These are phyloP conservation scores for Cinclus mexicanus DNA, from an alignment of 2,113 vertebrate species.

Conservation along the genomic window DNA sequence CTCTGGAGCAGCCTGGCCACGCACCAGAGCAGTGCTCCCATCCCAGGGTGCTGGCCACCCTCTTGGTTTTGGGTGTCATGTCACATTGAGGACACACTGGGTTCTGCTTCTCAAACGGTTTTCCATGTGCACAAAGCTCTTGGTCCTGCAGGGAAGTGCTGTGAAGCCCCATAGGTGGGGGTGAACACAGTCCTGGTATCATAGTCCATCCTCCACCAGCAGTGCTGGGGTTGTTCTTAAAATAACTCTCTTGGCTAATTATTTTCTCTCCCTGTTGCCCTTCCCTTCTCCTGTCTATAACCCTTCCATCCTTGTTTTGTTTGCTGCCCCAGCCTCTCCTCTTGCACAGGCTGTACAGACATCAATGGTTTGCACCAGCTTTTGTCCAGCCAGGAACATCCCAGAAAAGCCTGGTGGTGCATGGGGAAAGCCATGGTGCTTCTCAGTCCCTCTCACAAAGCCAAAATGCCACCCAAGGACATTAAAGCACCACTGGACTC, in stretches of 20 bases:
- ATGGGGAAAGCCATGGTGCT: neutral
- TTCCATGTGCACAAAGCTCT: neutral
- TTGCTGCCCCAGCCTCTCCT: neutral
- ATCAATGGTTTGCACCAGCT: rapidly evolving
- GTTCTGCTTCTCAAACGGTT: neutral
- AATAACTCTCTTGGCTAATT: neutral
- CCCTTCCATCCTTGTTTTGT: neutral
- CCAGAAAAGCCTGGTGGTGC: neutral
- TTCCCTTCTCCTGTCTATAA: neutral
- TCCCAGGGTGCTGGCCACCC: rapidly evolving
- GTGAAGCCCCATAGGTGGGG: neutral
- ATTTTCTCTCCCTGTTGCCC: neutral
- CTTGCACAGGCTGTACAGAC: rapidly evolving
- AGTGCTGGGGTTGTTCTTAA: neutral
- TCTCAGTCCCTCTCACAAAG: neutral
- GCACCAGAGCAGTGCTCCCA: rapidly evolving
- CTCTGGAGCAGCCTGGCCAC: rapidly evolving
- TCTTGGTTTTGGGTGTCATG: neutral
- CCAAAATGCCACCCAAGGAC: neutral
- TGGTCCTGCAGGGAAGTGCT: neutral
- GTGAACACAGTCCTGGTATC: neutral
- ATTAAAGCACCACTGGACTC: neutral
- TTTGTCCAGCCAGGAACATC: neutral
- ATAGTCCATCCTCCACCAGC: neutral
- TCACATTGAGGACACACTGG: neutral